Conservation (phyloP, 2,797 vertebrate species). For the Megaceryle alcyon region DNA sequence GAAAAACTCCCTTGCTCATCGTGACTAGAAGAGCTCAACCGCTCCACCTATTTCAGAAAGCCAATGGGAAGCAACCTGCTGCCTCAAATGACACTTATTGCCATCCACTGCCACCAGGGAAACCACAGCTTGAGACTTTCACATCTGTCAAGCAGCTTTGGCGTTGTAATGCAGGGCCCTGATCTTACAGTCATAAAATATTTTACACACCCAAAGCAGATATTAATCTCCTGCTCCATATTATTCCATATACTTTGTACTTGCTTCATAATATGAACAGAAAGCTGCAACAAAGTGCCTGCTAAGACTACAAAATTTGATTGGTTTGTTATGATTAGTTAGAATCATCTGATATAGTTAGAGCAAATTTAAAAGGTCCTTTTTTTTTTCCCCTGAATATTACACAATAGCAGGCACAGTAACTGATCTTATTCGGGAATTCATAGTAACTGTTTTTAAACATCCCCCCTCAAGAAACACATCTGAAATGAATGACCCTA, state of each 20-base stretch:
- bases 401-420: not conserved
- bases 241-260: not conserved
- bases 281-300: conserved; percentile 13
- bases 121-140: conserved; percentile 5
- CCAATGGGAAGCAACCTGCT: not conserved
- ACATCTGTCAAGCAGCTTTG: conserved; percentile 37
- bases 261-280: not conserved
- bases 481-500: conserved; percentile 17
- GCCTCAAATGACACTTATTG: not conserved
- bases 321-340: conserved; percentile 38
- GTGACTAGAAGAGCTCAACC: not conserved
- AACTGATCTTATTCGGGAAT: not conserved
- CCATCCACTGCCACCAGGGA: conserved; percentile 21
- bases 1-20: not conserved
- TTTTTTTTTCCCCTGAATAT: not conserved
- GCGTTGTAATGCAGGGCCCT: not conserved
- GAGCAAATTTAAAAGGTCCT: not conserved
- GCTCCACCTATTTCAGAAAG: not conserved
- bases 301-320: not conserved
- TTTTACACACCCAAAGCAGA: conserved; percentile 30
- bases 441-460: conserved; percentile 1
- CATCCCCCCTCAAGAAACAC: not conserved
- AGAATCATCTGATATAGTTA: not conserved
- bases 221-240: not conserved
- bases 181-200: not conserved